phyloP scores from a whole-genome alignment of 1,140 invertebrate species.

The Riptortus pedestris region DNA sequence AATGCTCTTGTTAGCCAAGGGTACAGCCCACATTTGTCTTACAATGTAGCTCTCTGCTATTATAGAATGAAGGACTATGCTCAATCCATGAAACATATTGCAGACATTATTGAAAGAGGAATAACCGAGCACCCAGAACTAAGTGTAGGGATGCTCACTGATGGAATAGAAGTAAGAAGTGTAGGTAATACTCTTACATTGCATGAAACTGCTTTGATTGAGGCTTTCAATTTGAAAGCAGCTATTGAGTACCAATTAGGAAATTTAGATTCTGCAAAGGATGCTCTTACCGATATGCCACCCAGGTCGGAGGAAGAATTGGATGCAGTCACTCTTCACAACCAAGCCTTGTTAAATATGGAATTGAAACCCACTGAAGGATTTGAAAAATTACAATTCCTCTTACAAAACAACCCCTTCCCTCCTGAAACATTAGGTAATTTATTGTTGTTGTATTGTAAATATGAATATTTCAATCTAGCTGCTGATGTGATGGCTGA shows the following conservation, averaged over 20 bases:
- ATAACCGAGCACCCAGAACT: conserved; percentile 95
- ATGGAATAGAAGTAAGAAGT: conserved; percentile 90
- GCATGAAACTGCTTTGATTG: conserved; percentile 91
- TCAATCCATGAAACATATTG: conserved; percentile 78
- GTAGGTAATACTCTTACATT: conserved; percentile 94
- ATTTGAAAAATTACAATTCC: conserved; percentile 94
- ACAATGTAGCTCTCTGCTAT: conserved; percentile 92
- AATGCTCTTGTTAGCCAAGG: conserved; percentile 76
- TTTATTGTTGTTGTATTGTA: conserved; percentile 87
- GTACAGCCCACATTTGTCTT: conserved; percentile 84
- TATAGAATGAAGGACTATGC: conserved; percentile 90
- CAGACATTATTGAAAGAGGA: conserved; percentile 91
- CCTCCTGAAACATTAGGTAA: conserved; percentile 97
- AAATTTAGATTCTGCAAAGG: conserved; percentile 81
- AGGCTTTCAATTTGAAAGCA: conserved; percentile 97
- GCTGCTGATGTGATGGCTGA: conserved; percentile 97
- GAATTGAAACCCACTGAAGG: conserved; percentile 80
- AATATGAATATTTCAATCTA: conserved; percentile 94
- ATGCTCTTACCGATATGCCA: conserved; percentile 96
- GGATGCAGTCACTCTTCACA: conserved; percentile 95
- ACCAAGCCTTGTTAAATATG: conserved; percentile 93
- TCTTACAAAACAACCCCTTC: conserved; percentile 91
- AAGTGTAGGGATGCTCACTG: conserved; percentile 94
- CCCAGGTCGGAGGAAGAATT: conserved; percentile 92
- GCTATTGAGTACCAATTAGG: conserved; percentile 96